Percentiles rank a stretch among this genome's conserved stretches.
Conservation (phyloP, 2,888 invertebrate genomes). For the Clistopyga incitator region DNA sequence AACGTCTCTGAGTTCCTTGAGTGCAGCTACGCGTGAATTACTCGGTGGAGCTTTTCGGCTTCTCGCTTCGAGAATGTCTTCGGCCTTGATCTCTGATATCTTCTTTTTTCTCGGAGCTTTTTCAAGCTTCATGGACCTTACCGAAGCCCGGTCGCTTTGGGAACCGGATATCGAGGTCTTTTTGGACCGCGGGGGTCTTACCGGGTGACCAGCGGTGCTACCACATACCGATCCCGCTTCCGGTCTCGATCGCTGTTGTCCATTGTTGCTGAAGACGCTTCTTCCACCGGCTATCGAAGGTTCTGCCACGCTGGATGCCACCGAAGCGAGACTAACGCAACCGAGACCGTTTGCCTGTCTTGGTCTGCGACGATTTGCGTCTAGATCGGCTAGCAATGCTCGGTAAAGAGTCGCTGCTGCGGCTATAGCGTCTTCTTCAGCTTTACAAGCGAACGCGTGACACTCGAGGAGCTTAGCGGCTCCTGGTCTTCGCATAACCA, state of each 20-base stretch:
- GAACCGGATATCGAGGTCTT: slow-evolving; percentile 86
- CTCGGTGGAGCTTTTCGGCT: slow-evolving; percentile 67
- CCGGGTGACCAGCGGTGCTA: slow-evolving; percentile 84
- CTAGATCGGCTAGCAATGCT: slow-evolving; percentile 89
- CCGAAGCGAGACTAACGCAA: slow-evolving; percentile 89
- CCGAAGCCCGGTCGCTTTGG: slow-evolving; percentile 74
- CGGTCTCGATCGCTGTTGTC: slow-evolving; percentile 33
- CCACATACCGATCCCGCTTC: slow-evolving; percentile 7
- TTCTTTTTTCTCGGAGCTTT: slow-evolving; percentile 74
- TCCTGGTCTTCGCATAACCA: slow-evolving; percentile 93
- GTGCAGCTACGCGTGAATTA: slow-evolving; percentile 27
- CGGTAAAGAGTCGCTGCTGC: slow-evolving; percentile 96
- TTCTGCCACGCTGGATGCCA: slow-evolving; percentile 77
- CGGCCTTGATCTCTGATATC: slow-evolving; percentile 78
- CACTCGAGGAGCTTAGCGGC: slow-evolving; percentile 93
- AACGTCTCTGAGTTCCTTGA: slow-evolving; percentile 53
- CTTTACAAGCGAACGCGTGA: slow-evolving; percentile 95
- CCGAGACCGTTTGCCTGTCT: slow-evolving; percentile 90
- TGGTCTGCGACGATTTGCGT: slow-evolving; percentile 86
- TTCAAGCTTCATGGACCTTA: slow-evolving; percentile 72
- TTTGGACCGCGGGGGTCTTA: slow-evolving; percentile 91
- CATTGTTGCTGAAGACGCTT: slow-evolving; percentile 59
- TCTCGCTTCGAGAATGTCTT: slow-evolving; percentile 80
- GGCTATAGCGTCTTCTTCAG: slow-evolving; percentile 95
- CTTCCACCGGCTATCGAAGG: slow-evolving; percentile 62